Evolutionary conservation across 2,797 vertebrate species (phyloP).

Genomic region (Typhlichthys eigenmanni): DNA sequence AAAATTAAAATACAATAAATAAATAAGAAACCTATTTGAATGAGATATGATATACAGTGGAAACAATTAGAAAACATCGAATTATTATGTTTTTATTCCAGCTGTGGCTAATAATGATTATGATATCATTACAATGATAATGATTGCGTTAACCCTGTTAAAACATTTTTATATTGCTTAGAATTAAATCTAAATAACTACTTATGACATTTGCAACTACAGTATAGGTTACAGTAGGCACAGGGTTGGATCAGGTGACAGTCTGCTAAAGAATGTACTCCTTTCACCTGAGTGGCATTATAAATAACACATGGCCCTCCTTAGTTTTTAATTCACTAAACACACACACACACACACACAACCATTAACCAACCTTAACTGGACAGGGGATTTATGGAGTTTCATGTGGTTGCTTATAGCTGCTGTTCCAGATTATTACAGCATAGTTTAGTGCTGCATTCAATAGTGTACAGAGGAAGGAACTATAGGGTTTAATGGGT

Average conservation of each 20-base stretch:
- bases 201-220: slow-evolving; percentile 20
- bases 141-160: too few species aligned
- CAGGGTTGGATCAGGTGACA: slow-evolving; percentile 48
- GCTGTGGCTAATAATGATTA: too few species aligned
- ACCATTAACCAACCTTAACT: neutral
- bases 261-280: slow-evolving; percentile 38
- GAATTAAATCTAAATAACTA: slow-evolving; percentile 6
- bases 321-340: slow-evolving; percentile 57
- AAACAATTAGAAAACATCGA: too few species aligned
- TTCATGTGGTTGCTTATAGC: slow-evolving; percentile 48
- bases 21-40: too few species aligned
- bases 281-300: slow-evolving; percentile 59
- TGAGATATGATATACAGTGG: too few species aligned
- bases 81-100: too few species aligned
- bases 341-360: slow-evolving; percentile 27
- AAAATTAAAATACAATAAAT: too few species aligned
- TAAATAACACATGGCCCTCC: slow-evolving; percentile 59
- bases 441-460: slow-evolving; percentile 25
- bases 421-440: slow-evolving; percentile 53
- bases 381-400: slow-evolving; percentile 26
- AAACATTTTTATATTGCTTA: too few species aligned
- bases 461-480: slow-evolving; percentile 33
- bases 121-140: too few species aligned
- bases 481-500: slow-evolving; percentile 13
- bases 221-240: too few species aligned